phyloP scores from a whole-genome alignment of 2,113 vertebrate genomes.

The Dromaius novaehollandiae region DNA sequence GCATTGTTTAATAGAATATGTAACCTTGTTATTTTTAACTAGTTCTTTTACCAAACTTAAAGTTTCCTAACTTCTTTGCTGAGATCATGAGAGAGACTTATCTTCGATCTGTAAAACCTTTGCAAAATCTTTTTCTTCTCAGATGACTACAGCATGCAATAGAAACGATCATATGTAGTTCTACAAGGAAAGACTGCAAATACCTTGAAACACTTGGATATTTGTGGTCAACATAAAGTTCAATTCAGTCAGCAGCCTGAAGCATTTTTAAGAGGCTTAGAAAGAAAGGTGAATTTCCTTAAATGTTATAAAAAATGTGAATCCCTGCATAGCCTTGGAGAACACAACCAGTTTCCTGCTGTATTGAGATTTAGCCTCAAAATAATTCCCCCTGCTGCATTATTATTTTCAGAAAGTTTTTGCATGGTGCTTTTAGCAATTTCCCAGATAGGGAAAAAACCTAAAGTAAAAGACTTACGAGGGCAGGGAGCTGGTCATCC shows the following conservation, averaged over 20 bases:
- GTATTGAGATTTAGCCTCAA: neutral
- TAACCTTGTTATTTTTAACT: neutral
- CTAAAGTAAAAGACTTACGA: neutral
- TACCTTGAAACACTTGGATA: neutral
- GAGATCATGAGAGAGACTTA: neutral
- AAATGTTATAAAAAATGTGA: neutral
- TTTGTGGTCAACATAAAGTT: neutral
- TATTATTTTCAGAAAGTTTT: neutral
- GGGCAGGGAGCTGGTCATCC: neutral
- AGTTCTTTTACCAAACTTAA: neutral
- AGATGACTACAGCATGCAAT: accelerated
- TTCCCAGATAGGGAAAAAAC: neutral
- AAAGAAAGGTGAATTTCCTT: neutral
- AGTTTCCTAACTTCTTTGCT: neutral
- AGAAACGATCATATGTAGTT: accelerated
- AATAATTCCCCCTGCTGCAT: neutral
- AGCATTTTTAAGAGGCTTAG: neutral
- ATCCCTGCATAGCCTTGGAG: neutral
- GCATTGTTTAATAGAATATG: neutral
- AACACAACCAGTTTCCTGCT: neutral
- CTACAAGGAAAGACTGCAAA: neutral
- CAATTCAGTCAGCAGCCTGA: neutral
- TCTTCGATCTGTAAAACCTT: neutral
- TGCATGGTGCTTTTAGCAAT: too few species aligned
- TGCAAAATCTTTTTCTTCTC: neutral